Evolutionary conservation across 2,797 vertebrate genomes (phyloP).

Genomic region (Pseudopleuronectes americanus): DNA sequence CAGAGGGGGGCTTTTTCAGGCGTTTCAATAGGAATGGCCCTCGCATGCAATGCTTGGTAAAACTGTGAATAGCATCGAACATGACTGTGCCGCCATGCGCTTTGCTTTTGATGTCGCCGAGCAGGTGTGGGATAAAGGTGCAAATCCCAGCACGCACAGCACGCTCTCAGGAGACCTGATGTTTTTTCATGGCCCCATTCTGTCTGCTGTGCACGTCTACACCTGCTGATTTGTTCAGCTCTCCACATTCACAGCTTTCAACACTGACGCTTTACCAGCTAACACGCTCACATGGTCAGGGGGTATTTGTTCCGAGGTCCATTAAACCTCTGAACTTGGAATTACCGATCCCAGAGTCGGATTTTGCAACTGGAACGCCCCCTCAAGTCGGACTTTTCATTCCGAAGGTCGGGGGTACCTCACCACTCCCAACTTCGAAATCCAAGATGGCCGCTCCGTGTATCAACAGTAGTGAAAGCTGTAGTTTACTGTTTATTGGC

Average conservation of each 20-base stretch:
- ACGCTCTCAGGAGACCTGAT: background rate
- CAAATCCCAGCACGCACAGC: background rate
- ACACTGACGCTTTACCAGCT: background rate
- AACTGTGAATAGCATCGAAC: background rate
- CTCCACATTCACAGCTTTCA: no score
- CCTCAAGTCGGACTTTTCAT: no score
- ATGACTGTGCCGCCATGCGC: background rate
- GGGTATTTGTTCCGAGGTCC: no score
- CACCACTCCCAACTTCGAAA: no score
- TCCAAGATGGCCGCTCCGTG: no score
- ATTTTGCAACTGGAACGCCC: no score
- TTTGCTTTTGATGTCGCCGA: constrained; percentile 7
- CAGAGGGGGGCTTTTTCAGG: background rate
- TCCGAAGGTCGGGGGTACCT: no score
- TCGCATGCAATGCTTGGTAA: background rate
- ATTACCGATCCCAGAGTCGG: no score
- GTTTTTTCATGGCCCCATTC: background rate
- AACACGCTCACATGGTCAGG: background rate
- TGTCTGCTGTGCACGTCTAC: background rate
- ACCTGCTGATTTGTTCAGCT: constrained; percentile 1
- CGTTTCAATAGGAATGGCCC: background rate
- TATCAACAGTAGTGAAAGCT: no score
- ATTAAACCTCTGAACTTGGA: no score
- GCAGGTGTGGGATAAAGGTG: background rate
- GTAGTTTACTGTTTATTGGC: no score